A percentile compares a stretch with the other conserved stretches of the same genome.
Evolutionary conservation across 1,140 invertebrate genomes (phyloP).

Genomic region (Agrilus planipennis): DNA sequence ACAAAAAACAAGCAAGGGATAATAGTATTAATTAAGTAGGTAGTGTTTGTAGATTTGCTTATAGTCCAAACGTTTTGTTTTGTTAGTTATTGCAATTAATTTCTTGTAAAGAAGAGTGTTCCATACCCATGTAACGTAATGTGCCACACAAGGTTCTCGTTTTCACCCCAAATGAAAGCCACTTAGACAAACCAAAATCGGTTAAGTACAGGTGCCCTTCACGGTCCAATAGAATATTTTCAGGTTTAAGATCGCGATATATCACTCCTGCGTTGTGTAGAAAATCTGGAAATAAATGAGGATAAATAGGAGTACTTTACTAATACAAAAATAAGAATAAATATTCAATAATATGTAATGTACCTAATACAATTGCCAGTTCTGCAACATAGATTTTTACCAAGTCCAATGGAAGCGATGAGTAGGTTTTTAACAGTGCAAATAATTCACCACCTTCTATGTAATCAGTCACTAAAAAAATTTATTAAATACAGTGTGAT

Average conservation of each 20-base stretch:
- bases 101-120: no score
- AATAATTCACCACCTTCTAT: conserved; percentile 71
- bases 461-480: conserved; percentile 66
- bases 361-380: conserved; percentile 72
- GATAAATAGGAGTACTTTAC: no score
- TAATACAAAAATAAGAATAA: no score
- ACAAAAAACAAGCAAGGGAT: no score
- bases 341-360: no score
- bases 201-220: conserved; percentile 70
- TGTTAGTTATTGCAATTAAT: no score
- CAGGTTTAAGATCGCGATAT: conserved; percentile 82
- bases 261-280: conserved; percentile 83
- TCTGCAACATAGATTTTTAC: conserved; percentile 73
- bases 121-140: conserved; percentile 78
- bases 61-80: no score
- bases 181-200: conserved; percentile 91
- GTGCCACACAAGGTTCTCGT: conserved; percentile 86
- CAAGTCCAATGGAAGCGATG: conserved; percentile 59
- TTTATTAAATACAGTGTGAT: no score
- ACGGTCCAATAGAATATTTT: conserved; percentile 77
- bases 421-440: conserved; percentile 53
- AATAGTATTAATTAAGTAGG: no score
- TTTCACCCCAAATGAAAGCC: conserved; percentile 59
- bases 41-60: no score
- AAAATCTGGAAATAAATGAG: conserved; percentile 75